These are phyloP conservation scores for Notiomystis cincta DNA, from an alignment of 2,113 vertebrate species.

Conservation along the genomic window DNA sequence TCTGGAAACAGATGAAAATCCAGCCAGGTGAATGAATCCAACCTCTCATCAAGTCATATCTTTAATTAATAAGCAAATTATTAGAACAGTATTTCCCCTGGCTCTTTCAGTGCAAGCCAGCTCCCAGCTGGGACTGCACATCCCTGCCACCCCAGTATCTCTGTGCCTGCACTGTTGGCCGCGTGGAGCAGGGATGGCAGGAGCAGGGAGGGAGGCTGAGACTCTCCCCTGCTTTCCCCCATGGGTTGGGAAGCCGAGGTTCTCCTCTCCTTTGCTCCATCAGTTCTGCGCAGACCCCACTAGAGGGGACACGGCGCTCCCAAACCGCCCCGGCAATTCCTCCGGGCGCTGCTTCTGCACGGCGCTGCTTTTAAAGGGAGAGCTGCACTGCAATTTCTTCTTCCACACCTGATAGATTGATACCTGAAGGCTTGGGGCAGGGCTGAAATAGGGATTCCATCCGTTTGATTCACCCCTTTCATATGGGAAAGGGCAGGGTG, in stretches of 20 bases:
- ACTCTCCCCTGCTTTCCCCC: not conserved
- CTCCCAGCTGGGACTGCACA: not conserved
- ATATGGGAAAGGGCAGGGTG: rapidly evolving
- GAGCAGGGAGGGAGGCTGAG: not conserved
- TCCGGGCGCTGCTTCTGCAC: not conserved
- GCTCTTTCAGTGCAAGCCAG: not conserved
- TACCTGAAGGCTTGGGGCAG: not conserved
- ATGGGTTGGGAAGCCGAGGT: not conserved
- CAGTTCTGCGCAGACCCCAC: not conserved
- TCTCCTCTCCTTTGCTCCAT: not conserved
- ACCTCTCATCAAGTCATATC: not conserved
- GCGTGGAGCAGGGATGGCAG: rapidly evolving
- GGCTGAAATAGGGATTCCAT: not conserved
- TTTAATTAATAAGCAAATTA: not conserved
- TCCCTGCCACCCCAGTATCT: rapidly evolving
- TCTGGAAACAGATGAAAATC: not conserved
- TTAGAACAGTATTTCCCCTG: not conserved
- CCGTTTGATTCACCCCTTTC: not conserved
- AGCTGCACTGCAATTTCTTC: not conserved
- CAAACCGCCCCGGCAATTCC: not conserved
- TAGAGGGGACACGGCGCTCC: not conserved
- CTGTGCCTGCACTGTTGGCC: not conserved
- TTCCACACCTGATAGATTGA: not conserved
- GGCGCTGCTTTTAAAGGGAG: not conserved
- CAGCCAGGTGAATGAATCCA: not conserved